phyloP scores from a whole-genome alignment of 2,797 vertebrate species.

The Myiotriccus ornatus region DNA sequence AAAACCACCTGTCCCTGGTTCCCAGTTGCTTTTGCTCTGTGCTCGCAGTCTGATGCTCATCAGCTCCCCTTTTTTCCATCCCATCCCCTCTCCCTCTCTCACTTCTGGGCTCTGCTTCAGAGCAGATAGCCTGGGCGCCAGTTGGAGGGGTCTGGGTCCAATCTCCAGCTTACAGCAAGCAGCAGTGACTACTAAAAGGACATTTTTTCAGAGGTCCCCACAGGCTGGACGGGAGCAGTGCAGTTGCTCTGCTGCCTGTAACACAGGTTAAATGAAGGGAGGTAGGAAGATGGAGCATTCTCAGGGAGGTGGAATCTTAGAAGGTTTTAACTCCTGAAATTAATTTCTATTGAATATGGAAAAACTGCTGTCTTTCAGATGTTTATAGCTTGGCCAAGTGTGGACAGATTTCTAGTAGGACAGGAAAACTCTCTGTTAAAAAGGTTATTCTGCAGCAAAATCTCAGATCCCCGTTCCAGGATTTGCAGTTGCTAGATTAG shows the following conservation, averaged over 20 bases:
- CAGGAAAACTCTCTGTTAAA: constrained; percentile 51
- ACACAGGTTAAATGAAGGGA: background rate
- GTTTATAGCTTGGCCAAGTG: constrained; percentile 27
- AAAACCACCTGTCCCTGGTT: rapidly evolving
- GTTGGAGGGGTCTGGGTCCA: background rate
- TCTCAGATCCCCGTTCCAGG: constrained; percentile 26
- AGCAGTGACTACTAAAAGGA: background rate
- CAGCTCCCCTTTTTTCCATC: background rate
- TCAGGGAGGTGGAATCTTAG: constrained; percentile 4
- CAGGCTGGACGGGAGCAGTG: background rate
- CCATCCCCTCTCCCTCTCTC: background rate
- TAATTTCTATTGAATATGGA: constrained; percentile 24
- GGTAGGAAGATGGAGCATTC: background rate
- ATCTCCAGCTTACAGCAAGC: background rate
- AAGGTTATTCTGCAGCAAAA: constrained; percentile 45
- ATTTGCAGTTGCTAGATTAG: constrained; percentile 35
- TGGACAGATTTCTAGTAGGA: constrained; percentile 48
- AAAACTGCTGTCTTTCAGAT: constrained; percentile 44
- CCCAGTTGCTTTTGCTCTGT: background rate
- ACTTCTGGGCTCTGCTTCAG: background rate
- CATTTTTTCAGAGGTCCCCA: background rate
- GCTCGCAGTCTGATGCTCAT: background rate
- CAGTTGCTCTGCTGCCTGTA: background rate
- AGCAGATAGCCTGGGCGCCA: background rate
- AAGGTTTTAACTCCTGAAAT: constrained; percentile 26